Base-by-base conservation (phyloP, 1,140 invertebrate genomes). In the Brachystomella parvula region DNA sequence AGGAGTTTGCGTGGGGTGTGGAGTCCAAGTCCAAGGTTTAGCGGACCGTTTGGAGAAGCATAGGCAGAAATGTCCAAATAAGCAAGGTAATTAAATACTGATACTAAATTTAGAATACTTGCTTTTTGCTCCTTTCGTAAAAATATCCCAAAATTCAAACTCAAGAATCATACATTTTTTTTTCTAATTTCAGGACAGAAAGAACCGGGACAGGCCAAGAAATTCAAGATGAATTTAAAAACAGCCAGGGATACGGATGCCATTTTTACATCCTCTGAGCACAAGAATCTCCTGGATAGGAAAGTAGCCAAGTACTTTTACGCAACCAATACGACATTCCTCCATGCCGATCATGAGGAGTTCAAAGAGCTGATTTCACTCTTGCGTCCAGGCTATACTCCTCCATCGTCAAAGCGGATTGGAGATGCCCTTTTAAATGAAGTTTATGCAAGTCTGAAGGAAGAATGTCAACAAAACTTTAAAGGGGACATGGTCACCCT, bases 281-380 rank as follows among this genome's bases (percentile, higher is more conserved):
- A 47, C 44, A 47, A 47, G 21, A 47, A 21, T 15, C 15, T 21
- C 15, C 44, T 47, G 15, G 44, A 47, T 21, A 21, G 21, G 44
- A 15, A 47, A 47, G 44, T 47, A 15, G 28, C 53, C 53, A 57
- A 24, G n/a, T 57, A 57, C 21, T 57, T 57, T 29, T 57, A 15
- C 24, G 53, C 53, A 12, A 57, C 53, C 6, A 57, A 57, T 24
- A 57, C 53, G 9, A 6, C 53, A 57, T 57, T 57, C 28, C 9
- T 12, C 12, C 53, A 24, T 9, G 53, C 53, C 28, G 9, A 57
- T 15, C 9, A 57, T 21, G 6, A 6, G 6, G 53, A 57, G 21
- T 57, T 57, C 21, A 9, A 24, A 12, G 21, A 57, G 9, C 53
- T 57, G 6, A 9, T n/a, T 15, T 12, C 6, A n/a, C 6, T 15